Percentiles rank a stretch among this genome's conserved stretches.
phyloP scores from a whole-genome alignment of 2,113 vertebrate genomes.

The Lethenteron camtschaticum region DNA sequence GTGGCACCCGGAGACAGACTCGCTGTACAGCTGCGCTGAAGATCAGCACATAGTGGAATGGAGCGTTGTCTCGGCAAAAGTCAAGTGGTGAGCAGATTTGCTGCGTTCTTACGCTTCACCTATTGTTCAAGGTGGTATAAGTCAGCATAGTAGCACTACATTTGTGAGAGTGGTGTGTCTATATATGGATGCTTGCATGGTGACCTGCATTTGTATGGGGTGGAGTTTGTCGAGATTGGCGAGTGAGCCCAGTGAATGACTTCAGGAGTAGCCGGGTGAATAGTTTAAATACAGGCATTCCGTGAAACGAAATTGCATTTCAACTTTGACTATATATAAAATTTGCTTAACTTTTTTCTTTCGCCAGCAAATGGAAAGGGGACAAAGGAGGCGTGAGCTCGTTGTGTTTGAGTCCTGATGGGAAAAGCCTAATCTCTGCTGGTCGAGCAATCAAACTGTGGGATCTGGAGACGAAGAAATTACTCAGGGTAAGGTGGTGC shows the following conservation, averaged over 20 bases:
- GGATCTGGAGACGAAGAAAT: constrained; percentile 89
- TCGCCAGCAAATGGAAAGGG: constrained; percentile 77
- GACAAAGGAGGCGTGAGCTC: constrained; percentile 60
- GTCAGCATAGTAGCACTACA: no score
- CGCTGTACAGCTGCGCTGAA: constrained; percentile 76
- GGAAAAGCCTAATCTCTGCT: constrained; percentile 74
- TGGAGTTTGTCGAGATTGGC: no score
- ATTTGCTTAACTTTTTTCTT: neutral
- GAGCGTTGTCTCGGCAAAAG: constrained; percentile 63
- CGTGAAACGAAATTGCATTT: no score
- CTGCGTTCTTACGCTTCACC: neutral
- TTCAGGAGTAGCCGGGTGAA: no score
- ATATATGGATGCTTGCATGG: no score
- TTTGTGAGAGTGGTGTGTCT: no score
- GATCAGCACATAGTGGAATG: constrained; percentile 77
- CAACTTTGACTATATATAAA: no score
- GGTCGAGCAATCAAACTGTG: constrained; percentile 87
- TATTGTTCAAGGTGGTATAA: no score
- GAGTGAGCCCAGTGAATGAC: no score
- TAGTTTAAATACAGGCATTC: no score
- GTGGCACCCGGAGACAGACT: constrained; percentile 57
- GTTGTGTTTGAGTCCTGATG: constrained; percentile 72
- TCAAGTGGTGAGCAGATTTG: constrained; percentile 36
- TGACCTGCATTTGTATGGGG: no score
- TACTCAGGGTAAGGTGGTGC: constrained; percentile 56